Evolutionary conservation across 2,888 invertebrate species (phyloP).

Genomic region (Tipula vernalis): DNA sequence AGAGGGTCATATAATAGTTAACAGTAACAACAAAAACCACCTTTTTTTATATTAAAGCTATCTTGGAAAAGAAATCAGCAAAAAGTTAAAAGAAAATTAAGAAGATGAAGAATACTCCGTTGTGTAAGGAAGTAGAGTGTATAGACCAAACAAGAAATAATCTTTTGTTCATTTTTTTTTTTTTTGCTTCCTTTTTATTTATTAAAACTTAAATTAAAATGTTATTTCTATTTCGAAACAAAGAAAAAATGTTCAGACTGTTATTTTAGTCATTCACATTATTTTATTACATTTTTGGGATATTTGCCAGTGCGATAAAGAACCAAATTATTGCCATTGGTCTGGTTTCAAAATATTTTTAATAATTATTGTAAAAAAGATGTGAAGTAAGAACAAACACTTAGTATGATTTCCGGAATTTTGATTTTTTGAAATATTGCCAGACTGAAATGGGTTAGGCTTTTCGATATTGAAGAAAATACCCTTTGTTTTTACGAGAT

Average conservation of each 20-base stretch:
- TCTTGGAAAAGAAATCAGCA: neutral
- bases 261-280: neutral
- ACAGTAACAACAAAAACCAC: neutral
- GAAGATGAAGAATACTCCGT: neutral
- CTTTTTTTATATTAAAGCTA: neutral
- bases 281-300: neutral
- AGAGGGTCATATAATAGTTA: neutral
- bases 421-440: neutral
- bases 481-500: too few relatives aligned
- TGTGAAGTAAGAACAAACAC: neutral
- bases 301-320: neutral
- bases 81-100: neutral
- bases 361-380: neutral
- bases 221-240: neutral
- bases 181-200: neutral
- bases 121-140: neutral
- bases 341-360: neutral
- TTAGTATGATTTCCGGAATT: neutral
- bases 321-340: neutral
- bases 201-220: neutral
- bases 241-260: neutral
- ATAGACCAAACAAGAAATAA: neutral
- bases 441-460: neutral
- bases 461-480: neutral
- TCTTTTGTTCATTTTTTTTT: neutral